Base-by-base conservation (phyloP, 2,888 invertebrate genomes). In the Leucoma salicis region DNA sequence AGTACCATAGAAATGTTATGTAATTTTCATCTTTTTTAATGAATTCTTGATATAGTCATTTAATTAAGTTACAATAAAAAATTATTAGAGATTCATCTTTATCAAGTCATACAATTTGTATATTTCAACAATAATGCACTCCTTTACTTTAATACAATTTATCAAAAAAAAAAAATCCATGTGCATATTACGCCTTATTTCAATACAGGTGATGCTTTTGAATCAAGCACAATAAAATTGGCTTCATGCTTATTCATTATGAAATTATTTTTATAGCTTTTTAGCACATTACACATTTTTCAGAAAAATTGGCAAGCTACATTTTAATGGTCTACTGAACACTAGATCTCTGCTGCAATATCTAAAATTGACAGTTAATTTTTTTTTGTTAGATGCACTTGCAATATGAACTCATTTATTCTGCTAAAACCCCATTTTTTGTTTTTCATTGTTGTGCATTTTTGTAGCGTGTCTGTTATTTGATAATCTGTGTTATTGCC, bases 381-480 rank as follows among this genome's bases (percentile, higher is more conserved):
- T n/a, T 35, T 27, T 54, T 53, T 64, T 43, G 11, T 48, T 62
- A 57, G 49, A 38, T 50, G 62, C 65, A 66, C 65, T 66, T 64
- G 68, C 63, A 58, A 63, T 57, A 74, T 75, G 62, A 82, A 85
- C 88, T 89, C 88, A 87, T 88, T 84, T 78, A 82, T 75, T 88
- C 88, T 88, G 87, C 83, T 82, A 77, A n/a, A 75, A 83, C 87
- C 88, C 85, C 86, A 85, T 86, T 77, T 78, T 79, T 80, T 72
- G 67, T 77, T 79, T 76, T 57, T 77, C 75, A 75, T 77, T 74
- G 62, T 77, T 76, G 73, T 74, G 75, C 75, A 71, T 80, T 73
- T 41, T 68, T 35, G 64, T 66, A 62, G 52, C 61, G 46, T 64
- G 46, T 57, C 51, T 63, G 57, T 62, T 49, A 52, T 32, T 47